phyloP scores from a whole-genome alignment of 2,113 vertebrate species.

The Periophthalmodon schlosseri region DNA sequence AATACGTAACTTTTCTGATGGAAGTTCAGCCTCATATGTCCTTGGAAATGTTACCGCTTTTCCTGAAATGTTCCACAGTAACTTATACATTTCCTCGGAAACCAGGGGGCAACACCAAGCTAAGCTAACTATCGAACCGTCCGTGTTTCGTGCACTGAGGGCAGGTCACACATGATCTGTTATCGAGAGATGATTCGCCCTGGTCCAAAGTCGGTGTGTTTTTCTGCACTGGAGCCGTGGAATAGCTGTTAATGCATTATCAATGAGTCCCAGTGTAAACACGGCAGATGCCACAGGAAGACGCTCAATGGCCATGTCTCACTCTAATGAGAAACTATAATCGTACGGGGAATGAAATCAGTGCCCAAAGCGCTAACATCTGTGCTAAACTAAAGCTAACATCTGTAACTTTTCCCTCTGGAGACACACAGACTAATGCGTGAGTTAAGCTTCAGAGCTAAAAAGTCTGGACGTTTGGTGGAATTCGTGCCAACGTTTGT shows the following conservation, averaged over 20 bases:
- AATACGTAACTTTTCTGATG: too few relatives aligned
- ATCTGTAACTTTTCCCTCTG: not conserved
- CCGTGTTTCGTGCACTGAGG: not conserved
- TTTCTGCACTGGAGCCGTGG: constrained; percentile 45
- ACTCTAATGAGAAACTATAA: constrained; percentile 69
- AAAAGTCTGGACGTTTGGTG: not conserved
- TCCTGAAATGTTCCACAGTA: too few relatives aligned
- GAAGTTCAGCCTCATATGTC: too few relatives aligned
- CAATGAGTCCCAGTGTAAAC: constrained; percentile 64
- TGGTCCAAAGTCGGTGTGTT: constrained; percentile 47
- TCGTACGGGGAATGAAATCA: constrained; percentile 48
- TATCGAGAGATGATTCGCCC: constrained; percentile 48
- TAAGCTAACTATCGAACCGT: not conserved
- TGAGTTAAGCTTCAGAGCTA: not conserved
- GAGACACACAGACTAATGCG: not conserved
- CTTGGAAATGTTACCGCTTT: too few relatives aligned
- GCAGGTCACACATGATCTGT: constrained; percentile 24
- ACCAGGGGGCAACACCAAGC: too few relatives aligned
- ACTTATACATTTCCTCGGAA: too few relatives aligned
- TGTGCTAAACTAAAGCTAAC: constrained; percentile 21
- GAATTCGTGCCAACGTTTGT: not conserved
- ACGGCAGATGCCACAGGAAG: constrained; percentile 66
- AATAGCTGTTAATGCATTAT: constrained; percentile 63
- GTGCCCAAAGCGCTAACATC: constrained; percentile 52
- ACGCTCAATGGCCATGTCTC: constrained; percentile 57